Evolutionary conservation across 2,888 invertebrate species (phyloP).

Genomic region (Microchrysa polita): DNA sequence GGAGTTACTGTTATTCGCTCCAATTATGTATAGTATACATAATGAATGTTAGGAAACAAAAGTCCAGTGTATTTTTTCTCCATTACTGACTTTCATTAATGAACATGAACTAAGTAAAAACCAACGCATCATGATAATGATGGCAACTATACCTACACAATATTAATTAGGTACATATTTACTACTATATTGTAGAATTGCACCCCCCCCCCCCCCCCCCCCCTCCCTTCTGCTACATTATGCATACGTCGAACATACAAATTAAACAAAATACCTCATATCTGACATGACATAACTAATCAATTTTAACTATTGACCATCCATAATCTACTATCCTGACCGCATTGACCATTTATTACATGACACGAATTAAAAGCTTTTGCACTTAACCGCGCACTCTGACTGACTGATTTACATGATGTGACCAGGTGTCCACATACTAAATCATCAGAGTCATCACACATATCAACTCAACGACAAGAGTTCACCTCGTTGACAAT

Average conservation of each 20-base stretch:
- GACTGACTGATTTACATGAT: constrained; percentile 27
- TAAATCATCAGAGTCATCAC: constrained; percentile 45
- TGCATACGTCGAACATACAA: no score
- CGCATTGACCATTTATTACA: constrained; percentile 20
- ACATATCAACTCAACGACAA: constrained; percentile 45
- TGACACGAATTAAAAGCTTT: constrained; percentile 43
- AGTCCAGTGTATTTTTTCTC: no score
- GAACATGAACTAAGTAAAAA: no score
- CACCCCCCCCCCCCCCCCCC: no score
- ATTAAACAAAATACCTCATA: constrained; percentile 24
- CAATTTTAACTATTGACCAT: constrained; percentile 19
- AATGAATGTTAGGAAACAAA: no score
- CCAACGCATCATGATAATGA: no score
- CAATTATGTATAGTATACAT: no score
- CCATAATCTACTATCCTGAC: neutral
- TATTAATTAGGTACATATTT: no score
- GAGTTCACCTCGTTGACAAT: constrained; percentile 44
- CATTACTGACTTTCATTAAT: no score
- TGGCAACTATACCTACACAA: no score
- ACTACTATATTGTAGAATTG: no score
- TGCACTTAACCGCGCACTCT: constrained; percentile 38
- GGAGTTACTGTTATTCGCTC: no score
- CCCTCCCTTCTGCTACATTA: constrained; percentile 3
- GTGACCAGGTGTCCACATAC: constrained; percentile 31
- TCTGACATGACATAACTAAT: constrained; percentile 19